A percentile compares a stretch with the other conserved stretches of the same genome.
Evolutionary conservation across 1,140 invertebrate genomes (phyloP).

Genomic region (Euborellia annulipes): DNA sequence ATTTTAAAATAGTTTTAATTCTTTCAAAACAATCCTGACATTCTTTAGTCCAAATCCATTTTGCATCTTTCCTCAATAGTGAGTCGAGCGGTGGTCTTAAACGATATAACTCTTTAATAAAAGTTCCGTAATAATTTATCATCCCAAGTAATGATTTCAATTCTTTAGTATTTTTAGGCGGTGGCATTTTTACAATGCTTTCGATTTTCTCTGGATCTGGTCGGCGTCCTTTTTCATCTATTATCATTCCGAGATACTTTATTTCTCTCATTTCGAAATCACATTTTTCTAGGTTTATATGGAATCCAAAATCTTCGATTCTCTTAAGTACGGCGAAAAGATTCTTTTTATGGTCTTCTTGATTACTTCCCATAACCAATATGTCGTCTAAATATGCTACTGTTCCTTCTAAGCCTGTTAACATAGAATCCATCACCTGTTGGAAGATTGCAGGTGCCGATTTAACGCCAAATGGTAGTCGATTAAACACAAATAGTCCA

Average conservation of each 20-base stretch:
- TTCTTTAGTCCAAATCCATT: constrained; percentile 8
- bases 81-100: constrained; percentile 15
- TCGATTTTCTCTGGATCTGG: neutral
- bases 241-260: neutral
- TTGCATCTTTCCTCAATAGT: constrained; percentile 17
- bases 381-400: constrained; percentile 1
- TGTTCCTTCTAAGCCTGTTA: neutral
- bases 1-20: neutral
- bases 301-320: neutral
- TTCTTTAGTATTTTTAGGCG: neutral
- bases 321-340: neutral
- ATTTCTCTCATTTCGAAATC: neutral
- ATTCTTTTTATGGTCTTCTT: neutral
- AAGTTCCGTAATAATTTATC: constrained; percentile 26
- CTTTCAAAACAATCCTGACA: neutral
- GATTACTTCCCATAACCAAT: neutral
- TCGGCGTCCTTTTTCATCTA: neutral
- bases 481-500: no score
- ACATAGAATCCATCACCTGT: neutral
- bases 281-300: neutral
- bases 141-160: constrained; percentile 20
- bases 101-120: constrained; percentile 20
- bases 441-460: constrained; percentile 4
- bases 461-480: constrained; percentile 1
- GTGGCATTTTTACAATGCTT: neutral